Percentiles rank a stretch among this genome's conserved stretches.
These are phyloP conservation scores for Caradrina clavipalpis DNA, from an alignment of 2,888 invertebrate genomes.

Conservation along the genomic window DNA sequence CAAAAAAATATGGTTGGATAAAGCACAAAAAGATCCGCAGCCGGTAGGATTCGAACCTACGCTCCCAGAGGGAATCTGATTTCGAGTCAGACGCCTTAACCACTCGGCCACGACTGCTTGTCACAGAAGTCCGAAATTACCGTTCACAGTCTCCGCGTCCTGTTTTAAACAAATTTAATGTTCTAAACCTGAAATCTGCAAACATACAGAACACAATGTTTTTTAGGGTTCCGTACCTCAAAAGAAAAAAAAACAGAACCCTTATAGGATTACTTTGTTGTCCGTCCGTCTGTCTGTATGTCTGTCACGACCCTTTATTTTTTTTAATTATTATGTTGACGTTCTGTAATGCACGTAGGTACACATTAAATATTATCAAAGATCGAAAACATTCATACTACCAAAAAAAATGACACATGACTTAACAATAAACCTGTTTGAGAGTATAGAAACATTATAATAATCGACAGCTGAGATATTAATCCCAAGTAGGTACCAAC, in stretches of 20 bases:
- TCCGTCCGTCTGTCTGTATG: no score
- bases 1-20: not conserved
- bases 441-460: not conserved
- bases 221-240: not conserved
- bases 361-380: no score
- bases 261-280: no score
- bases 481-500: not conserved
- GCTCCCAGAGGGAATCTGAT: conserved; percentile 96
- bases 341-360: no score
- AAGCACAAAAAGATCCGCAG: conserved; percentile 87
- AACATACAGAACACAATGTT: not conserved
- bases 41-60: conserved; percentile 97
- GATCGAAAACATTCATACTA: not conserved
- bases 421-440: not conserved
- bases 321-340: no score
- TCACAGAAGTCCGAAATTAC: conserved; percentile 60
- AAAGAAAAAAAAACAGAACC: no score
- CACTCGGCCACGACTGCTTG: conserved; percentile 93
- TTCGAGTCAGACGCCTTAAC: conserved; percentile 94
- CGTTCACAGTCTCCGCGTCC: not conserved
- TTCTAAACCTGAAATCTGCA: not conserved
- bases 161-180: not conserved
- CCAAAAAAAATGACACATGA: no score
- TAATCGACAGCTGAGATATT: not conserved
- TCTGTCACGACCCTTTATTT: no score